phyloP scores from a whole-genome alignment of 2,113 vertebrate genomes.

The Petrocephalus microphthalmus region DNA sequence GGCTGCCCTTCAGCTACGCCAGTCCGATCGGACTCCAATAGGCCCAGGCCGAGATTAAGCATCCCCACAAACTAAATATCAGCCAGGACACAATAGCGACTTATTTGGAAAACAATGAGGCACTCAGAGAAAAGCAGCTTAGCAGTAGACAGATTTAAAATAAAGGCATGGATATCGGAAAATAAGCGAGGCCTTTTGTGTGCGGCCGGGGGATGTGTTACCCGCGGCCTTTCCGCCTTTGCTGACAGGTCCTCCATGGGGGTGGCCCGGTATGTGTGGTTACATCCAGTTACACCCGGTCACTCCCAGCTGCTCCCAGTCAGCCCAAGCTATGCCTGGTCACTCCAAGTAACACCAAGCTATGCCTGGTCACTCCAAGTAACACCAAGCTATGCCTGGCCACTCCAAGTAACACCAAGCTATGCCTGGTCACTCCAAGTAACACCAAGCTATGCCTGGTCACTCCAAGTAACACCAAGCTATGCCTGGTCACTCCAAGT shows the following conservation, averaged over 20 bases:
- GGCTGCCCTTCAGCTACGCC: neutral
- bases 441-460: too few relatives aligned
- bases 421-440: too few relatives aligned
- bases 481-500: too few relatives aligned
- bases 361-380: neutral
- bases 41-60: neutral
- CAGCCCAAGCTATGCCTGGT: neutral
- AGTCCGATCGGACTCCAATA: neutral
- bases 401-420: neutral
- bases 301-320: neutral
- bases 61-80: neutral
- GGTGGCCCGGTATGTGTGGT: neutral
- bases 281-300: neutral
- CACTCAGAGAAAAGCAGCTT: neutral
- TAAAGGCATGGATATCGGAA: neutral
- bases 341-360: neutral
- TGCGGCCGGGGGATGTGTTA: neutral
- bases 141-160: neutral
- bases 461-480: too few relatives aligned
- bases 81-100: neutral
- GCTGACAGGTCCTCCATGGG: constrained; percentile 58
- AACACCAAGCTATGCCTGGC: neutral
- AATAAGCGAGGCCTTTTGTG: neutral
- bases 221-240: constrained; percentile 19
- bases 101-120: constrained; percentile 5